phyloP scores from a whole-genome alignment of 2,797 vertebrate species.

The Alfaro cultratus region DNA sequence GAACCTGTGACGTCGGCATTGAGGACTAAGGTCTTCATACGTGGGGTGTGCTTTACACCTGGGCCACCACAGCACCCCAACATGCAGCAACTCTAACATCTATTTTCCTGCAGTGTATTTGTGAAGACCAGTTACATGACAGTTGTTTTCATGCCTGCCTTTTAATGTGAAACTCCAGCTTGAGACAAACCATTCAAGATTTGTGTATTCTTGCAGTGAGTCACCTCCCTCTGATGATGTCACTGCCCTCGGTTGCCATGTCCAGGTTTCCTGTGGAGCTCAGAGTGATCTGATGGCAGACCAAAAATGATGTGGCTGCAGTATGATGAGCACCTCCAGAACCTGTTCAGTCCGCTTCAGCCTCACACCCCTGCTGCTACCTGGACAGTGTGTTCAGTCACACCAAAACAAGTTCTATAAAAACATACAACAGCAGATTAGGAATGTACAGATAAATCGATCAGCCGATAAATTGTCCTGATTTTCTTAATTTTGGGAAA shows the following conservation, averaged over 20 bases:
- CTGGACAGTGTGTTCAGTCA: not conserved
- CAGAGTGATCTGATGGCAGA: conserved; percentile 34
- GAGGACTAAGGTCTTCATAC: no score
- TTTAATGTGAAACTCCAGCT: conserved; percentile 14
- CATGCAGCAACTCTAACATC: not conserved
- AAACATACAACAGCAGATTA: no score
- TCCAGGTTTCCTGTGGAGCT: conserved; percentile 48
- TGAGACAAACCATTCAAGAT: conserved; percentile 48
- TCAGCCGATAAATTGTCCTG: no score
- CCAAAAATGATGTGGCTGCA: conserved; percentile 31
- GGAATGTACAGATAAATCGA: no score
- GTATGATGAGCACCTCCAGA: conserved; percentile 7
- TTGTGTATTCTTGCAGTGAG: conserved; percentile 60
- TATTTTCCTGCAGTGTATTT: not conserved
- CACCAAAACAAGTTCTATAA: not conserved
- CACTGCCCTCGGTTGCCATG: conserved; percentile 72
- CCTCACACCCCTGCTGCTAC: not conserved
- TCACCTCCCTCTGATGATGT: conserved; percentile 74
- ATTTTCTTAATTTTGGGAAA: no score
- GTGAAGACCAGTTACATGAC: not conserved
- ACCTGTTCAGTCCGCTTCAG: not conserved
- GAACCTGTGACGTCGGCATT: no score
- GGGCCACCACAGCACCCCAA: no score
- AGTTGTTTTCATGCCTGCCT: not conserved
- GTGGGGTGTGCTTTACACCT: no score